These are phyloP conservation scores for Lasioglossum pauxillum DNA, from an alignment of 2,888 invertebrate species.

Conservation along the genomic window DNA sequence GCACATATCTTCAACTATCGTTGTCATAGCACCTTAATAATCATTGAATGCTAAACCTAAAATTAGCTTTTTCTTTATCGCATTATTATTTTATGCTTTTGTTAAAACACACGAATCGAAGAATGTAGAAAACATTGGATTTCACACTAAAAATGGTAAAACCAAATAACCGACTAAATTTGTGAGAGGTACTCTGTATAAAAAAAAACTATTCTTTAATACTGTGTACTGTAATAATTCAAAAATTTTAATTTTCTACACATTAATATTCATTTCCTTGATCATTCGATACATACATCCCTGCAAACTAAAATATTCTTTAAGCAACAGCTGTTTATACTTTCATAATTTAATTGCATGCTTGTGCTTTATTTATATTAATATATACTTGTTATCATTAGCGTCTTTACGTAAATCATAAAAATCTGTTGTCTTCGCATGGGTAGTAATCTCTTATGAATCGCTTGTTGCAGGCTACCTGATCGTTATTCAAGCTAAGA, in stretches of 20 bases:
- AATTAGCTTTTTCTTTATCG: conserved; percentile 36
- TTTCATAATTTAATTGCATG: conserved; percentile 56
- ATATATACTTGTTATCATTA: conserved; percentile 43
- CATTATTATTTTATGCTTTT: conserved; percentile 44
- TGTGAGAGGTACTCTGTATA: neutral
- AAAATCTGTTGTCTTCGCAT: conserved; percentile 69
- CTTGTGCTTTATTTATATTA: conserved; percentile 59
- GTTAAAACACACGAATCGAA: conserved; percentile 23
- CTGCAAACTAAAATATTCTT: conserved; percentile 11
- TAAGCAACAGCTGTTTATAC: conserved; percentile 4
- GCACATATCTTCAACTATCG: conserved; percentile 34
- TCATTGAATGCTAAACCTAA: conserved; percentile 43
- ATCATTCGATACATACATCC: neutral
- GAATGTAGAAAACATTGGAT: neutral
- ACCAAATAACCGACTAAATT: conserved; percentile 14
- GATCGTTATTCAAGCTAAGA: conserved; percentile 76
- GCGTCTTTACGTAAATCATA: conserved; percentile 35
- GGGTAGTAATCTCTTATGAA: conserved; percentile 77
- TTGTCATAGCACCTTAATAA: conserved; percentile 27
- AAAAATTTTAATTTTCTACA: conserved; percentile 1
- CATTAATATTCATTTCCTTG: conserved; percentile 5
- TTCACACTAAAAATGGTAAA: conserved; percentile 10
- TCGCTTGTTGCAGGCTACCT: conserved; percentile 76
- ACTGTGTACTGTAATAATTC: neutral
- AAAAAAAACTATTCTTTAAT: conserved; percentile 9